Evolutionary conservation across 2,113 vertebrate genomes (phyloP).

Genomic region (Malaclemys terrapin): DNA sequence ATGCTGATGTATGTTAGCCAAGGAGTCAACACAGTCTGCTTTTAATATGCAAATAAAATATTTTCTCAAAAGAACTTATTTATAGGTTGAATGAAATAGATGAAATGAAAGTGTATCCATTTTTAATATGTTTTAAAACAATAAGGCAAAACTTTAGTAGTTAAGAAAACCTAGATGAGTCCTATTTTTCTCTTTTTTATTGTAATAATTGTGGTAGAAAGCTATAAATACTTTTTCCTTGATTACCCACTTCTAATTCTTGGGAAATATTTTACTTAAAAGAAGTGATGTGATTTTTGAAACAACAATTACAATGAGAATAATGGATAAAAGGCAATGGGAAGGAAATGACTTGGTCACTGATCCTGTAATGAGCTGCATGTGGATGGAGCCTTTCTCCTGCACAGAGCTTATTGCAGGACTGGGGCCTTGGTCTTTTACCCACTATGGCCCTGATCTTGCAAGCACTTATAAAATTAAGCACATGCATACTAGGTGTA

Average conservation of each 20-base stretch:
- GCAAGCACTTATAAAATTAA: no score
- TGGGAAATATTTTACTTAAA: background rate
- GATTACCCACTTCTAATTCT: background rate
- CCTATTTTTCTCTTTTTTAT: background rate
- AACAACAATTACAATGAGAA: background rate
- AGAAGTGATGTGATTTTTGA: background rate
- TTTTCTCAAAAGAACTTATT: background rate
- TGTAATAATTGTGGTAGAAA: background rate
- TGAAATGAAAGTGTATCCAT: background rate
- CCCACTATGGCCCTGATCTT: background rate
- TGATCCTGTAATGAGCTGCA: background rate
- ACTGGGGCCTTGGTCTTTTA: background rate
- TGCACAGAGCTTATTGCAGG: rapidly evolving
- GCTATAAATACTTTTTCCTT: background rate
- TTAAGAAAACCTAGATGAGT: background rate
- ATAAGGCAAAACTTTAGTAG: background rate
- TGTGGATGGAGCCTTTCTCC: background rate
- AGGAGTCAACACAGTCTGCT: background rate
- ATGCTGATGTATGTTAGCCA: background rate
- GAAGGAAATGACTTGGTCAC: background rate
- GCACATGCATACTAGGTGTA: no score
- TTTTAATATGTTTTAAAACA: background rate
- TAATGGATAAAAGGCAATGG: background rate
- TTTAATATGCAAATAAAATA: background rate
- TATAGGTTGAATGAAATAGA: background rate